phyloP scores from a whole-genome alignment of 2,888 invertebrate genomes.

The Stegophylla sp. region DNA sequence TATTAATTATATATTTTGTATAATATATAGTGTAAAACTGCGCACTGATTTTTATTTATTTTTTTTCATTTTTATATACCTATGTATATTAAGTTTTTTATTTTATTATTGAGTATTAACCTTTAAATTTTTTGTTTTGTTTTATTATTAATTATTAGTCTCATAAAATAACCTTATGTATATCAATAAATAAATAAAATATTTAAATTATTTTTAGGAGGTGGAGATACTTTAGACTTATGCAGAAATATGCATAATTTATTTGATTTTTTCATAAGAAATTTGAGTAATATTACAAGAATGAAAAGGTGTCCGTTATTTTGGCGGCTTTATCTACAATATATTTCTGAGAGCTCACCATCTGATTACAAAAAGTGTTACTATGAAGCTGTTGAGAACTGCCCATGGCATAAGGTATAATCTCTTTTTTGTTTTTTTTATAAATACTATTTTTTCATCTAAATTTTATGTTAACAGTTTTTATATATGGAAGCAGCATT shows the following conservation, averaged over 20 bases:
- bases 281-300: constrained; percentile 45
- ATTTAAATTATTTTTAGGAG: constrained; percentile 33
- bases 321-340: constrained; percentile 73
- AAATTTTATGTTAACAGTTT: constrained; percentile 64
- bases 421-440: not conserved
- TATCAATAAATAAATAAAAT: not conserved
- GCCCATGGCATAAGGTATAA: constrained; percentile 72
- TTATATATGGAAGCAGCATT: constrained; percentile 74
- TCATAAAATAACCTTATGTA: not conserved
- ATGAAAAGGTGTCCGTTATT: constrained; percentile 62
- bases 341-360: constrained; percentile 66
- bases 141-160: not conserved
- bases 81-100: too few relatives aligned
- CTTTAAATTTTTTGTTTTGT: not conserved
- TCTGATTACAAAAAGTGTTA: constrained; percentile 65
- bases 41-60: too few relatives aligned
- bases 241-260: constrained; percentile 40
- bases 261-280: constrained; percentile 50
- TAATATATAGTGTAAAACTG: too few relatives aligned
- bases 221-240: constrained; percentile 45
- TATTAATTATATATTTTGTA: too few relatives aligned
- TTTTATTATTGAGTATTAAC: too few relatives aligned
- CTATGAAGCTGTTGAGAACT: constrained; percentile 70
- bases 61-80: too few relatives aligned
- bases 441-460: not conserved